Conservation (phyloP, 1,140 invertebrate genomes). For the Scaptodrosophila lebanonensis region DNA sequence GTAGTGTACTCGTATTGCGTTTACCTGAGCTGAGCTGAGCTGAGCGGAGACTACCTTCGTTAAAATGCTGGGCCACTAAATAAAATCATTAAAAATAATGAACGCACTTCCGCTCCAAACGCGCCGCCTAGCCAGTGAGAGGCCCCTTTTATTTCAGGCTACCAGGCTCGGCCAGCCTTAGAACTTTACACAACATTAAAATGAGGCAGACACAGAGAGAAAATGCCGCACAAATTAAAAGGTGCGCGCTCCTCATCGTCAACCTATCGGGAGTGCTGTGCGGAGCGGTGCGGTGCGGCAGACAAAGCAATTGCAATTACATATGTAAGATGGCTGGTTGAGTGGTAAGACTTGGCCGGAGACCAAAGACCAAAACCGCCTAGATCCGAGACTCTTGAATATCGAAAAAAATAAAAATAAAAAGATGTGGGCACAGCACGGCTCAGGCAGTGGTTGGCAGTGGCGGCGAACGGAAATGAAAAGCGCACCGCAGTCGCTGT, state of each 20-base stretch:
- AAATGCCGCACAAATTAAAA: slow-evolving; percentile 71
- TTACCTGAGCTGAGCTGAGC: too few species aligned
- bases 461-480: slow-evolving; percentile 60
- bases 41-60: slow-evolving; percentile 4
- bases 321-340: slow-evolving; percentile 53
- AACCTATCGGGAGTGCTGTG: slow-evolving; percentile 19
- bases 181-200: slow-evolving; percentile 67
- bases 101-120: slow-evolving; percentile 63
- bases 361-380: slow-evolving; percentile 1
- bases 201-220: slow-evolving; percentile 35
- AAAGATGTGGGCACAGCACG: slow-evolving; percentile 59
- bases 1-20: too few species aligned
- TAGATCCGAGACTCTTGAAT: slow-evolving; percentile 10
- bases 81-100: slow-evolving; percentile 76
- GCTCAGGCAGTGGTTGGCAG: too few species aligned
- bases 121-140: too few species aligned
- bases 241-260: slow-evolving; percentile 37
- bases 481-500: slow-evolving; percentile 34
- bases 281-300: slow-evolving; percentile 45
- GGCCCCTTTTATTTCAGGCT: too few species aligned
- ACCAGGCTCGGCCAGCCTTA: slow-evolving; percentile 50
- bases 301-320: slow-evolving; percentile 64
- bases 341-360: slow-evolving; percentile 22
- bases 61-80: slow-evolving; percentile 32
- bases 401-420: slow-evolving; percentile 23